Percentiles rank a stretch among this genome's conserved stretches.
Conservation (phyloP, 2,888 invertebrate species). For the Sesamia inferens region DNA sequence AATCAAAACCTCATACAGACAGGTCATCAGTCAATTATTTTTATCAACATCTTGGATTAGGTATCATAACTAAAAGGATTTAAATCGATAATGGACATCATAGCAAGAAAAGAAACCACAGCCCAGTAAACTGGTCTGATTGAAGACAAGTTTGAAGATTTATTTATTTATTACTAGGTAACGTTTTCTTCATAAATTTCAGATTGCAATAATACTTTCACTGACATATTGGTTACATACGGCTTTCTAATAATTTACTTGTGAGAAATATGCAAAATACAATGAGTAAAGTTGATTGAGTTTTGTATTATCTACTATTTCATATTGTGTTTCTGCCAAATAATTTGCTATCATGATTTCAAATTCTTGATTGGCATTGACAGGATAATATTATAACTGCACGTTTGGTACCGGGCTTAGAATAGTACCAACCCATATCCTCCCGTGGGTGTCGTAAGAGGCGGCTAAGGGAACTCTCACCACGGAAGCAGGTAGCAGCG, state of each 20-base stretch:
- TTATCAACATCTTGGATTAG: constrained; percentile 38
- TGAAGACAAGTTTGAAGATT: constrained; percentile 51
- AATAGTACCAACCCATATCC: no score
- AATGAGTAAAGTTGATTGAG: neutral
- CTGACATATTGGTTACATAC: constrained; percentile 29
- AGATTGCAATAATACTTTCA: constrained; percentile 60
- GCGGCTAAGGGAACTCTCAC: no score
- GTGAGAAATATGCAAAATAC: neutral
- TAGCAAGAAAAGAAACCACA: constrained; percentile 53
- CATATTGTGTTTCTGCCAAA: neutral
- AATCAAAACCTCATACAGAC: neutral
- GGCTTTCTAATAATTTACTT: constrained; percentile 7
- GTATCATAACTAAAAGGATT: constrained; percentile 25
- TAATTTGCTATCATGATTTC: neutral
- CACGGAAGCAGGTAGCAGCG: no score
- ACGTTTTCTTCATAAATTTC: constrained; percentile 37
- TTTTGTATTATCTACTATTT: neutral
- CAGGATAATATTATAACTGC: no score
- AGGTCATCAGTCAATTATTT: constrained; percentile 46
- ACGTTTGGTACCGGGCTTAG: no score
- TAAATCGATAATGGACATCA: constrained; percentile 39
- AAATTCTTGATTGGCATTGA: neutral
- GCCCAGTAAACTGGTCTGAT: constrained; percentile 49
- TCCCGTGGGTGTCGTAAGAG: no score
- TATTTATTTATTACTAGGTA: constrained; percentile 49